Percentiles rank a stretch among this genome's conserved stretches.
Conservation (phyloP, 2,888 invertebrate genomes). For the Polia nebulosa region DNA sequence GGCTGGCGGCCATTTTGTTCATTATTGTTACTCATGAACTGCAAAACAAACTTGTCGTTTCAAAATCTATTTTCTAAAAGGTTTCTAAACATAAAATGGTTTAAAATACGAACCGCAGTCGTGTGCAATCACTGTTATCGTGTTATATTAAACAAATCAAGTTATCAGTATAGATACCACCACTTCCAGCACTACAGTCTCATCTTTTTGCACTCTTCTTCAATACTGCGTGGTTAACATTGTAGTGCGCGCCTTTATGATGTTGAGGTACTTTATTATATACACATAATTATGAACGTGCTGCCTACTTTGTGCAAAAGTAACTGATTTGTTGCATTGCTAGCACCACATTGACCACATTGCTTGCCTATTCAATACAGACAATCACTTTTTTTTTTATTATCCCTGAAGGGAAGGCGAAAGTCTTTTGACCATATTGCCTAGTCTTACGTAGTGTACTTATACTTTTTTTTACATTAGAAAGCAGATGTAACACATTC, state of each 20-base stretch:
- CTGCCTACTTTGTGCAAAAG: no score
- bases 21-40: slow-evolving; percentile 55
- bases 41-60: slow-evolving; percentile 27
- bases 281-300: no score
- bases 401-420: no score
- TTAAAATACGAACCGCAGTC: slow-evolving; percentile 29
- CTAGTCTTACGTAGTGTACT: no score
- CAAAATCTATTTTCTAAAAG: neutral
- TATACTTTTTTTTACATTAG: no score
- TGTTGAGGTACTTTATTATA: neutral
- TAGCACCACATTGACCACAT: no score
- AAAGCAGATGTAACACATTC: no score
- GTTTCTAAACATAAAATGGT: neutral
- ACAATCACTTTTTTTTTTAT: no score
- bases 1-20: slow-evolving; percentile 81
- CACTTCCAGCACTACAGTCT: slow-evolving; percentile 16
- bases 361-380: no score
- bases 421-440: no score
- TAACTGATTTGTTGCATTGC: no score
- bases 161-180: slow-evolving; percentile 1
- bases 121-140: neutral
- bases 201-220: slow-evolving; percentile 1
- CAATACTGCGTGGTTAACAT: slow-evolving; percentile 15
- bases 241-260: neutral
- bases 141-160: neutral